Percentiles rank a stretch among this genome's conserved stretches.
Evolutionary conservation across 2,797 vertebrate genomes (phyloP).

Genomic region (Molossus molossus): DNA sequence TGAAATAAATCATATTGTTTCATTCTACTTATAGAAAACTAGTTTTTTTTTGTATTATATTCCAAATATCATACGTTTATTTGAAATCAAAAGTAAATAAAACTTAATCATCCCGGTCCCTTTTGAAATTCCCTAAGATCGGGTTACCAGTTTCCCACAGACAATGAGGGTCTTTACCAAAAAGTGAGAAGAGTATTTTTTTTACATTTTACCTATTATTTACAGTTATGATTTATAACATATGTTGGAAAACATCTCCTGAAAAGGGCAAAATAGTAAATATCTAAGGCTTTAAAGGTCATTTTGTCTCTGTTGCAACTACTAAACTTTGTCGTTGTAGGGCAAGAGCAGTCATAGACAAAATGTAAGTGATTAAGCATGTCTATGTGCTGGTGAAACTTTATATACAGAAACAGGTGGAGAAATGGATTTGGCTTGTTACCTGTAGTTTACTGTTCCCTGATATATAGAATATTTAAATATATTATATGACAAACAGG

Average conservation of each 20-base stretch:
- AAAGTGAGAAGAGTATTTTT: not conserved
- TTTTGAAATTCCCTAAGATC: constrained; percentile 1
- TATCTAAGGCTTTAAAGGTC: not conserved
- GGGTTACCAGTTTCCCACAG: not conserved
- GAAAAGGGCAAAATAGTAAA: not conserved
- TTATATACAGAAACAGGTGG: constrained; percentile 2
- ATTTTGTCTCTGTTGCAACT: not conserved
- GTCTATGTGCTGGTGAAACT: not conserved
- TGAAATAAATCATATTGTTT: not conserved
- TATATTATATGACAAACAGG: not conserved
- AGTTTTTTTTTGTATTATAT: not conserved
- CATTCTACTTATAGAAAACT: not conserved
- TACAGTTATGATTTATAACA: not conserved
- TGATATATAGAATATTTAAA: not conserved
- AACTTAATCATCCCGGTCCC: not conserved
- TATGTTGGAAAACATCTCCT: not conserved
- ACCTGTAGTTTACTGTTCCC: not conserved
- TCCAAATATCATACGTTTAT: not conserved
- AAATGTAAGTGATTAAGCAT: not conserved
- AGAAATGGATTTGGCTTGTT: not conserved
- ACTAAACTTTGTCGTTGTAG: not conserved
- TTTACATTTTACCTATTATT: not conserved
- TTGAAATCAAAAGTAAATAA: constrained; percentile 43
- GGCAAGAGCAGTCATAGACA: not conserved
- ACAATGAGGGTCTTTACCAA: not conserved